phyloP scores from a whole-genome alignment of 2,797 vertebrate genomes.

The Novumbra hubbsi region DNA sequence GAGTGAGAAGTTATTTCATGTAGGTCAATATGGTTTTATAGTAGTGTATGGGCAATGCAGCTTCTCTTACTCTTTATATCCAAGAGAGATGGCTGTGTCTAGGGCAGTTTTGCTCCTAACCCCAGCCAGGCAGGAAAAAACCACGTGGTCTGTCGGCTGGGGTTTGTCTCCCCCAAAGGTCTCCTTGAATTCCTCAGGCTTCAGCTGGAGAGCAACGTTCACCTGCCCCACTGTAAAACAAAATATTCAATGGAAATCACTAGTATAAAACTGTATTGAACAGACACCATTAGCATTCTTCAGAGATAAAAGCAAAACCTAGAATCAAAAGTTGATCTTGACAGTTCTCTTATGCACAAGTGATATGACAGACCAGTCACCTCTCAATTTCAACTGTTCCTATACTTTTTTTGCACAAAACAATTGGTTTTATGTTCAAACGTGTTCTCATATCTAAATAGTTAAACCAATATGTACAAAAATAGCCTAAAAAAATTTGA shows the following conservation, averaged over 20 bases:
- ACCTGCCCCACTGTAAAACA: constrained; percentile 81
- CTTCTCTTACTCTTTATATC: constrained; percentile 82
- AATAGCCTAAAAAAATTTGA: no score
- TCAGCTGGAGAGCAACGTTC: constrained; percentile 81
- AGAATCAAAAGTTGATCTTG: no score
- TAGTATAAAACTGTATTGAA: background rate
- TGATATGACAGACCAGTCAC: no score
- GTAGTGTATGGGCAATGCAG: background rate
- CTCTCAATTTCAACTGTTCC: no score
- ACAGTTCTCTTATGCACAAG: no score
- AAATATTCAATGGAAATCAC: constrained; percentile 12
- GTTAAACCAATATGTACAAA: no score
- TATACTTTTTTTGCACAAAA: no score
- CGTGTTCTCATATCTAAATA: no score
- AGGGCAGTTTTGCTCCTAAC: constrained; percentile 84
- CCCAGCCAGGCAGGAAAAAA: constrained; percentile 89
- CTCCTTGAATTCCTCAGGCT: constrained; percentile 78
- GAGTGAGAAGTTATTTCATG: background rate
- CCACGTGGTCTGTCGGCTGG: constrained; percentile 74
- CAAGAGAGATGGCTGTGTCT: constrained; percentile 75
- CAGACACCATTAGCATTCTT: background rate
- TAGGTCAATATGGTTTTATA: background rate
- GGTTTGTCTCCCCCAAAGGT: constrained; percentile 84
- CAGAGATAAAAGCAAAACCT: no score
- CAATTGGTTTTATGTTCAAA: no score